Percentiles rank a stretch among this genome's conserved stretches.
phyloP scores from a whole-genome alignment of 1,140 invertebrate species.

The Sipha flava region DNA sequence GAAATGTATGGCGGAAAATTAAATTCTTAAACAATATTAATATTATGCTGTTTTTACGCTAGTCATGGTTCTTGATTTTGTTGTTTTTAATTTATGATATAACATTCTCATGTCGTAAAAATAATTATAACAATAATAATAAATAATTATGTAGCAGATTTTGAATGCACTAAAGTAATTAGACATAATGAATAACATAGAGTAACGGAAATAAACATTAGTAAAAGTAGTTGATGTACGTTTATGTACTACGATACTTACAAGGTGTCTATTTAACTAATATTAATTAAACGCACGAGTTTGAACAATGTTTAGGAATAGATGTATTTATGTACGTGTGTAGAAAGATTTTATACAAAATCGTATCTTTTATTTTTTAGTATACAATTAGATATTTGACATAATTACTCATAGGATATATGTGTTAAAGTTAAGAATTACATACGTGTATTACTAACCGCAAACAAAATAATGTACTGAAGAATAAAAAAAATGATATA shows the following conservation, averaged over 20 bases:
- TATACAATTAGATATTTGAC: no score
- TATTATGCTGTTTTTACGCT: not conserved
- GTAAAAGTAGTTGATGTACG: not conserved
- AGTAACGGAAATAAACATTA: not conserved
- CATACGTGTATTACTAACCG: no score
- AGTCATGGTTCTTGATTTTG: not conserved
- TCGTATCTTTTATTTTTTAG: not conserved
- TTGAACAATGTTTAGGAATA: not conserved
- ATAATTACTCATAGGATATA: no score
- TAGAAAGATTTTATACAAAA: not conserved
- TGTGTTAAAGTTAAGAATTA: no score
- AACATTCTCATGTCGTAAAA: not conserved
- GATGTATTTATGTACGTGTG: not conserved
- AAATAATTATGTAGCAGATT: not conserved
- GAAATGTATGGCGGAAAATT: not conserved
- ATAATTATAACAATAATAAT: not conserved
- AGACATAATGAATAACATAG: not conserved
- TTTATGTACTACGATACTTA: not conserved
- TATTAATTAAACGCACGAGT: not conserved
- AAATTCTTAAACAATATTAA: not conserved
- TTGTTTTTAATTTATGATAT: not conserved
- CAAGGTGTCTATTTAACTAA: not conserved
- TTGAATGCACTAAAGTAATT: not conserved
- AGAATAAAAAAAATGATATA: no score
- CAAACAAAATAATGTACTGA: no score